A percentile compares a stretch with the other conserved stretches of the same genome.
Conservation (phyloP, 2,113 vertebrate genomes). For the Hydrolagus affinis region DNA sequence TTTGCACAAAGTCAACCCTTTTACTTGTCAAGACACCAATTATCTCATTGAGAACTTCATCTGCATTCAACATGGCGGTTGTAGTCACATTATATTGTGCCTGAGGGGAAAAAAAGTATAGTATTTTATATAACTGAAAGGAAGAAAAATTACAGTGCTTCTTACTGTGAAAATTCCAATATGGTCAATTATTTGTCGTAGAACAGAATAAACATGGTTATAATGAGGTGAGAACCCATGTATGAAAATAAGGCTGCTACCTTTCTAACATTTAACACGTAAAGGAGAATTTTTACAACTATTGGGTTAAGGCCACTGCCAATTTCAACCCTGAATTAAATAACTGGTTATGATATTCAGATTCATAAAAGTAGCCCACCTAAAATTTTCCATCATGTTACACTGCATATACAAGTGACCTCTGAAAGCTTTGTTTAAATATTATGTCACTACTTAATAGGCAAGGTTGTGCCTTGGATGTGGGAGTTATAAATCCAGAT, state of each 20-base stretch:
- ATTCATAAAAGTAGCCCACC: neutral
- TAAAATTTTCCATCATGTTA: neutral
- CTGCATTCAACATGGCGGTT: constrained; percentile 72
- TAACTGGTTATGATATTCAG: too few species aligned
- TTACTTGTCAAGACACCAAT: constrained; percentile 69
- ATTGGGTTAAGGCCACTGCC: too few species aligned
- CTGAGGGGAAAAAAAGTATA: constrained; percentile 48
- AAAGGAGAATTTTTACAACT: too few species aligned
- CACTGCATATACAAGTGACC: neutral
- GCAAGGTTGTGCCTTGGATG: too few species aligned
- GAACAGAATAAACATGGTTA: neutral
- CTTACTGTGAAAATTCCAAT: neutral
- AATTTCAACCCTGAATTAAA: too few species aligned
- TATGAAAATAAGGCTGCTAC: neutral
- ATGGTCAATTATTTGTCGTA: neutral
- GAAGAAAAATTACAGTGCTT: neutral
- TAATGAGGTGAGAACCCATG: neutral
- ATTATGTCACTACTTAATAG: too few species aligned
- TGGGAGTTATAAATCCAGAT: too few species aligned
- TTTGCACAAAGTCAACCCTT: constrained; percentile 75
- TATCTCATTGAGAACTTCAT: constrained; percentile 76
- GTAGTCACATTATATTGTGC: constrained; percentile 84
- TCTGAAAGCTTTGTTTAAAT: neutral
- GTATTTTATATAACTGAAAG: neutral
- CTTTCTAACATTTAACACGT: neutral